Percentiles rank a stretch among this genome's conserved stretches.
phyloP scores from a whole-genome alignment of 2,113 vertebrate genomes.

The Centrocercus urophasianus region DNA sequence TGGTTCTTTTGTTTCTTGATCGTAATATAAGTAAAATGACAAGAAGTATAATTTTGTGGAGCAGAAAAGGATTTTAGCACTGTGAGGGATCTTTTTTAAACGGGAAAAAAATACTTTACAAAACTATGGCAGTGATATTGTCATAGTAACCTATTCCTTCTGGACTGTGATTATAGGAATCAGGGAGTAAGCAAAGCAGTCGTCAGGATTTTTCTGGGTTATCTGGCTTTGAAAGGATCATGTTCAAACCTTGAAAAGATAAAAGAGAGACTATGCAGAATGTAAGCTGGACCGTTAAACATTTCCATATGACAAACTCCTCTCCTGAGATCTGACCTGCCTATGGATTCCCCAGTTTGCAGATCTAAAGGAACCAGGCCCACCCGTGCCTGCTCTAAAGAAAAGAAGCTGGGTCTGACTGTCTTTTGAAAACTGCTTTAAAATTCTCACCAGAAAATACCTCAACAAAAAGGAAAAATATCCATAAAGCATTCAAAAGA shows the following conservation, averaged over 20 bases:
- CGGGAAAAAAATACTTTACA: constrained; percentile 33
- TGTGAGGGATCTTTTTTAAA: background rate
- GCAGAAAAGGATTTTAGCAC: constrained; percentile 9
- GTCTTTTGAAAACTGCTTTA: constrained; percentile 74
- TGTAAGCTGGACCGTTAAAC: constrained; percentile 74
- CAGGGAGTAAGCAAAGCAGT: constrained; percentile 40
- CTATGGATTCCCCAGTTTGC: constrained; percentile 71
- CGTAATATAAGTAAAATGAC: background rate
- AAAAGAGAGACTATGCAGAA: constrained; percentile 78
- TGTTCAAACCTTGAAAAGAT: constrained; percentile 83
- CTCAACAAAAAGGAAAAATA: constrained; percentile 47
- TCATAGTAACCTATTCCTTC: constrained; percentile 72
- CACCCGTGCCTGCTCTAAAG: constrained; percentile 32
- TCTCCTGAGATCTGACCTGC: constrained; percentile 79
- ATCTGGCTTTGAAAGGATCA: constrained; percentile 82
- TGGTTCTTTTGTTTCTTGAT: background rate
- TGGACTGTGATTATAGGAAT: constrained; percentile 59
- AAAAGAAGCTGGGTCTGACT: constrained; percentile 21
- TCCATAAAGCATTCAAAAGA: constrained; percentile 56
- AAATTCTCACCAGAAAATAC: constrained; percentile 61
- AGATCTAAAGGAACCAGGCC: constrained; percentile 72
- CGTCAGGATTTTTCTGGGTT: constrained; percentile 75
- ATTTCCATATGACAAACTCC: constrained; percentile 81
- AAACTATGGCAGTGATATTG: constrained; percentile 62
- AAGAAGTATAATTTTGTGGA: constrained; percentile 14